phyloP scores from a whole-genome alignment of 2,113 vertebrate species.

The Fregata magnificens region DNA sequence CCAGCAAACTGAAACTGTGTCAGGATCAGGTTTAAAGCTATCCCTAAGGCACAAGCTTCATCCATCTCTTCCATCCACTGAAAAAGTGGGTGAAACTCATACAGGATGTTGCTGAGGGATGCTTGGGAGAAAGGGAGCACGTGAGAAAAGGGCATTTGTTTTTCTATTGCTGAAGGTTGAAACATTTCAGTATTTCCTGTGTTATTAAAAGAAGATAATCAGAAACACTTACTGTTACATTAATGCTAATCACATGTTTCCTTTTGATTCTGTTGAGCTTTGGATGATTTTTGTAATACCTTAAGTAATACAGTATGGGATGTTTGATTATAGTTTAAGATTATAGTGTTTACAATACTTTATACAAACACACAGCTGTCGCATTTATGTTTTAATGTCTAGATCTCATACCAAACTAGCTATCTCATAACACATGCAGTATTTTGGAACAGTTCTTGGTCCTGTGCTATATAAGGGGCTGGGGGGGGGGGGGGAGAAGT shows the following conservation, averaged over 20 bases:
- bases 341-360: not conserved
- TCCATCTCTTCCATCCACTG: not conserved
- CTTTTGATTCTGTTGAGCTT: not conserved
- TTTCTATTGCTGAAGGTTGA: not conserved
- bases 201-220: not conserved
- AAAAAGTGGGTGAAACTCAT: not conserved
- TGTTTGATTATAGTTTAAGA: not conserved
- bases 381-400: not conserved
- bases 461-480: not conserved
- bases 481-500: too few species aligned
- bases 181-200: not conserved
- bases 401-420: not conserved
- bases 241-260: not conserved
- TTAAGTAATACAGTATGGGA: not conserved
- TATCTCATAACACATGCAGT: not conserved
- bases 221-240: not conserved
- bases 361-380: not conserved
- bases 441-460: not conserved
- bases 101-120: not conserved
- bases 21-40: conserved; percentile 40
- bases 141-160: not conserved
- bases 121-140: not conserved
- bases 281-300: not conserved
- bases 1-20: conserved; percentile 32
- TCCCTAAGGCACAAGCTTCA: conserved; percentile 18